These are phyloP conservation scores for Ctenomys sociabilis DNA, from an alignment of 2,113 vertebrate species.

Conservation along the genomic window DNA sequence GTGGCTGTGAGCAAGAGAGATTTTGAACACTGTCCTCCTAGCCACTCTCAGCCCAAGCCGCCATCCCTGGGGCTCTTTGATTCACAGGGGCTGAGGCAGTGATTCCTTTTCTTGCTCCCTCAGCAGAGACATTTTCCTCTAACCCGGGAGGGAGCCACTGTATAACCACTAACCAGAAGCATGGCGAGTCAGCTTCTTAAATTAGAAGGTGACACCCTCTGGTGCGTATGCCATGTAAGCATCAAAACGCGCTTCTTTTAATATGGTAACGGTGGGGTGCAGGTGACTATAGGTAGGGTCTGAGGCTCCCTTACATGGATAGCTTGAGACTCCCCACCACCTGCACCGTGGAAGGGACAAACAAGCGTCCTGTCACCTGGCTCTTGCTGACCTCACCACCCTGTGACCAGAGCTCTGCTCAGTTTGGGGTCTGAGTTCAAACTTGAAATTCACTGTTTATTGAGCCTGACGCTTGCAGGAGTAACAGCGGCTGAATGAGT, in stretches of 20 bases:
- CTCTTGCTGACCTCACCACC: not conserved
- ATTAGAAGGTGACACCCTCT: not conserved
- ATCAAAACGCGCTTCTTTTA: not conserved
- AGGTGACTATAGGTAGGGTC: not conserved
- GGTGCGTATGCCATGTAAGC: not conserved
- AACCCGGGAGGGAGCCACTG: not conserved
- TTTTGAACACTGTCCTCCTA: not conserved
- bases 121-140: not conserved
- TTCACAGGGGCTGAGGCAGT: not conserved
- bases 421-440: slow-evolving; percentile 2
- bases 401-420: not conserved
- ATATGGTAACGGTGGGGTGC: not conserved
- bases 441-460: not conserved
- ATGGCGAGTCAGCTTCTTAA: not conserved
- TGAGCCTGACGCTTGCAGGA: slow-evolving; percentile 22
- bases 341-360: not conserved
- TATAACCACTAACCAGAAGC: not conserved
- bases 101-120: not conserved
- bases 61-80: not conserved
- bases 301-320: not conserved
- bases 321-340: not conserved
- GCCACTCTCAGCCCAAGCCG: not conserved
- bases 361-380: not conserved
- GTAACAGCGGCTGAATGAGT: not conserved
- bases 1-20: not conserved